These are phyloP conservation scores for Caradrina clavipalpis DNA, from an alignment of 2,888 invertebrate species.

Conservation along the genomic window DNA sequence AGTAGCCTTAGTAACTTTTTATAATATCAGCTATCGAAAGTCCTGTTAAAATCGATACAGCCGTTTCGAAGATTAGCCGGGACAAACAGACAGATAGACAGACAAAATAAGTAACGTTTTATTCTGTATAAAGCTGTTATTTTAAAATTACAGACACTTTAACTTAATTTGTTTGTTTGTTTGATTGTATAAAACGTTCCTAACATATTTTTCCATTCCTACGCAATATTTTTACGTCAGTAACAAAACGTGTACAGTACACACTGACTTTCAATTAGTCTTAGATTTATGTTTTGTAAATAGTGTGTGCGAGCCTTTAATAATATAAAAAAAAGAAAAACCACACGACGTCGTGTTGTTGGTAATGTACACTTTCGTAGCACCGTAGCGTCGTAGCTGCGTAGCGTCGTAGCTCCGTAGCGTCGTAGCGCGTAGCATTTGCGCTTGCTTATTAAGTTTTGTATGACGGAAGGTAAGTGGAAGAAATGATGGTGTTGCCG, in stretches of 20 bases:
- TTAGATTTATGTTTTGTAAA: no score
- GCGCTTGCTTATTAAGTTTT: slow-evolving; percentile 40
- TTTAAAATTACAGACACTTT: no score
- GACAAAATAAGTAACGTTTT: no score
- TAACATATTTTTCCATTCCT: no score
- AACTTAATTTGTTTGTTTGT: no score
- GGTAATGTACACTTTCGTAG: slow-evolving; percentile 22
- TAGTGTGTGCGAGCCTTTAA: not conserved
- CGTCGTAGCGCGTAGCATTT: slow-evolving; percentile 36
- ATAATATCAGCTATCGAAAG: no score
- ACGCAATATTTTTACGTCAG: not conserved
- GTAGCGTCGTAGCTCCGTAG: slow-evolving; percentile 23
- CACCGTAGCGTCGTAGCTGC: slow-evolving; percentile 31
- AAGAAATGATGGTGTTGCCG: slow-evolving; percentile 4
- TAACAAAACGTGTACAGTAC: not conserved
- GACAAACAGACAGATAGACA: no score
- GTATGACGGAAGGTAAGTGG: slow-evolving; percentile 6
- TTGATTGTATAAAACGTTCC: no score
- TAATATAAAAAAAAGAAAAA: slow-evolving; percentile 13
- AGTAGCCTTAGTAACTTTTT: no score
- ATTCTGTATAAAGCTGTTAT: no score
- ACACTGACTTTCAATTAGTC: not conserved
- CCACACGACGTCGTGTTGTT: slow-evolving; percentile 5
- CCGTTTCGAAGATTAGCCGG: no score
- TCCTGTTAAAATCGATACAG: no score